Evolutionary conservation across 2,888 invertebrate species (phyloP).

Genomic region (Drosophila neutralis): DNA sequence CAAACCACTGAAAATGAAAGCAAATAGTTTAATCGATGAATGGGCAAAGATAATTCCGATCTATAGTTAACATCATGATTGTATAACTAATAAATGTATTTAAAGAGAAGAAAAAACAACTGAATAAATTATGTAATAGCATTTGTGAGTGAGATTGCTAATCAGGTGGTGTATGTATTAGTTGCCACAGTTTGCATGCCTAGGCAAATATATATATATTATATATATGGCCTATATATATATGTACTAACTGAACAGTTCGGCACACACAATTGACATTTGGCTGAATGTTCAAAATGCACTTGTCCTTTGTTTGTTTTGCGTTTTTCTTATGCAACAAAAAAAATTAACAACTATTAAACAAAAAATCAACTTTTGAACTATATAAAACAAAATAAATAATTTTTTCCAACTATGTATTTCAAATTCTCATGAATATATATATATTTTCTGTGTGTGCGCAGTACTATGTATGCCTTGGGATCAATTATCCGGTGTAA

Average conservation of each 20-base stretch:
- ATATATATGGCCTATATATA: constrained; percentile 2
- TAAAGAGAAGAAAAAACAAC: background rate
- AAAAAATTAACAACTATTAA: constrained; percentile 29
- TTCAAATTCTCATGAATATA: constrained; percentile 66
- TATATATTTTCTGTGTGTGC: constrained; percentile 49
- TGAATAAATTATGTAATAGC: constrained; percentile 14
- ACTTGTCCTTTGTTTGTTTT: constrained; percentile 26
- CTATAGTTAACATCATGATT: background rate
- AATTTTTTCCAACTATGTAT: constrained; percentile 54
- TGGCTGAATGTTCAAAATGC: constrained; percentile 40
- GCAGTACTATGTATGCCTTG: constrained; percentile 95
- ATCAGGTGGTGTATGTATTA: constrained; percentile 23
- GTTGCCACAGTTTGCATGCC: constrained; percentile 36
- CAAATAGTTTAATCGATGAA: background rate
- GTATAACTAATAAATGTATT: background rate
- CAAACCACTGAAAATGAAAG: background rate
- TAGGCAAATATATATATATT: constrained; percentile 4
- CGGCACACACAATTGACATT: constrained; percentile 32
- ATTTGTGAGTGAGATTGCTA: background rate
- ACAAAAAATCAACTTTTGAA: constrained; percentile 23
- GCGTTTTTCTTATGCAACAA: constrained; percentile 23
- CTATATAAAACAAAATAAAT: constrained; percentile 43
- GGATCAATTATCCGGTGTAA: constrained; percentile 95
- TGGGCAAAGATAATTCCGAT: constrained; percentile 1
- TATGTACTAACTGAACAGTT: constrained; percentile 27